Base-by-base conservation (phyloP, 2,797 vertebrate species). In the Spea hammondii region DNA sequence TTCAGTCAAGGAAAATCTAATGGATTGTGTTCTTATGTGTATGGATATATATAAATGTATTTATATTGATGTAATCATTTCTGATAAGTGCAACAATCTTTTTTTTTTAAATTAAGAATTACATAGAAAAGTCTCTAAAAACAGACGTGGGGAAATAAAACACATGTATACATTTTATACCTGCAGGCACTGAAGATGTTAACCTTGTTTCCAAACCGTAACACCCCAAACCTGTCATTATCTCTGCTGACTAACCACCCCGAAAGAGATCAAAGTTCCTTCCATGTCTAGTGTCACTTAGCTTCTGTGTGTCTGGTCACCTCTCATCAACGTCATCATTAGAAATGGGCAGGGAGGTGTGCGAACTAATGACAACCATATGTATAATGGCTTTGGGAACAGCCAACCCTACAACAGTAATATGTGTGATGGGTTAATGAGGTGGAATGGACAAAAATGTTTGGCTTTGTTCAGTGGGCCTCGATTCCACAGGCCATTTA, bases 241-340 rank as follows among this genome's bases (percentile, higher is more conserved):
- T 74, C 68, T 77, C 74, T 69, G 65, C 13, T 77, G 70, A 73
- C 71, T 76, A 76, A 71, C 74, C 54, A 50, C 13, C 47, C 49
- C 14, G 64, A 55, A 73, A 54, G 64, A 77, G 74, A 77, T 81
- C 64, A 81, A 82, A 82, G 70, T 64, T 50, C 44, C 6, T 54
- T 72, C 45, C 57, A 47, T 76, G 32, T 57, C 57, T 47, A 53
- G 48, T 53, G 49, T 49, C 45, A 72, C 44, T 46, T 14, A n/a
- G 4, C 60, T 55, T 72, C 77, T 68, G 68, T 82, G 45, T 82
- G 70, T 49, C 69, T 65, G 75, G 57, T 77, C 74, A 71, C 62
- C 47, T 67, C 57, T 70, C 69, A 82, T 70, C 70, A 77, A 12
- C 64, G 65, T 68, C 8, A 54, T 81, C 70, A 77, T 77, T 77